Percentiles rank a stretch among this genome's conserved stretches.
Conservation (phyloP, 64 coral and sea anemone genomes). For the Montipora foliosa region DNA sequence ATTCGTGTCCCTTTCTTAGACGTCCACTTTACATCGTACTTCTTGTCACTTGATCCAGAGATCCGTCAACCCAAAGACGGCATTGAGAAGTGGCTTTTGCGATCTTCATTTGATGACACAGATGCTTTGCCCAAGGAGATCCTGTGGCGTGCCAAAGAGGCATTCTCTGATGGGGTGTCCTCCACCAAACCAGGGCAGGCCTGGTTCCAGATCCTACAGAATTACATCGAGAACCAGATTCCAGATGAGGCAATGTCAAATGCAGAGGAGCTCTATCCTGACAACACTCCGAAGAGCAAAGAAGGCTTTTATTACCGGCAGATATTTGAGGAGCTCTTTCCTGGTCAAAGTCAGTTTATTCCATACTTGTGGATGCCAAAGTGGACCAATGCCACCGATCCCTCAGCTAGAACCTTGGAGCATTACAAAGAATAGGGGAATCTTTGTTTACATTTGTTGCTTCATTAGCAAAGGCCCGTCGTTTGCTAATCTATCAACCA, state of each 20-base stretch:
- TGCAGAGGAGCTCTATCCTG: slow-evolving; percentile 80
- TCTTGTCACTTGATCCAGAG: slow-evolving; percentile 79
- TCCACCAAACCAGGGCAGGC: slow-evolving; percentile 88
- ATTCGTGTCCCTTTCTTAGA: slow-evolving; percentile 98
- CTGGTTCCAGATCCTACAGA: slow-evolving; percentile 95
- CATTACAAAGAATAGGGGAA: slow-evolving; percentile 80
- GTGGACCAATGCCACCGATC: slow-evolving; percentile 91
- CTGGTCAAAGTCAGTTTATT: slow-evolving; percentile 85
- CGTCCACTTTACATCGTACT: slow-evolving; percentile 91
- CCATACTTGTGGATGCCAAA: slow-evolving; percentile 97
- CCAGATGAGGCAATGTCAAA: slow-evolving; percentile 71
- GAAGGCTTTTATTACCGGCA: slow-evolving; percentile 87
- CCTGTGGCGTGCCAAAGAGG: slow-evolving; percentile 95
- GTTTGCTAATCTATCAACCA: no score
- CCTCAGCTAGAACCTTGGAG: slow-evolving; percentile 91
- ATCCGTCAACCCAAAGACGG: slow-evolving; percentile 85
- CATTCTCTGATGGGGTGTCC: slow-evolving; percentile 97
- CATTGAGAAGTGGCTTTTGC: slow-evolving; percentile 90
- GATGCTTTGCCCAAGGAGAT: slow-evolving; percentile 91
- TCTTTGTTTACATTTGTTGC: no score
- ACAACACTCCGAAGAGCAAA: slow-evolving; percentile 94
- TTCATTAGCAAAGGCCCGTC: no score
- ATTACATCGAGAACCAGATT: slow-evolving; percentile 64
- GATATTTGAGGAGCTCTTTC: slow-evolving; percentile 89
- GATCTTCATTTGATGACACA: slow-evolving; percentile 85